Conservation (phyloP, 2,888 invertebrate species). For the Meghimatium bilineatum region DNA sequence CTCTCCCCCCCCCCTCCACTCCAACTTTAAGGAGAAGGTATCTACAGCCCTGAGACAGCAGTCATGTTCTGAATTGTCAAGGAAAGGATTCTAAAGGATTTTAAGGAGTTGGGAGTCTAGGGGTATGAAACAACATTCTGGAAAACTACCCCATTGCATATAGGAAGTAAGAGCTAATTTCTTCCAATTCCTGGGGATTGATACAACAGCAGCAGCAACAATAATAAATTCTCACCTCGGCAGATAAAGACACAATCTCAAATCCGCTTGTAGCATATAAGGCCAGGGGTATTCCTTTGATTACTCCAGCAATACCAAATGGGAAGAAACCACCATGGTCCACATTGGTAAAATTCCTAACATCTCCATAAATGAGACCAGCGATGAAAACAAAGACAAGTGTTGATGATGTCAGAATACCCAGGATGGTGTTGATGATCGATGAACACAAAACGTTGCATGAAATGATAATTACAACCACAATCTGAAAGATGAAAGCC, state of each 20-base stretch:
- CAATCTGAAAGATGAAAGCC: slow-evolving; percentile 71
- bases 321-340: slow-evolving; percentile 71
- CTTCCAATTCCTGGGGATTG: no score
- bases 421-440: slow-evolving; percentile 74
- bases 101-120: no score
- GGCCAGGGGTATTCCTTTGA: slow-evolving; percentile 77
- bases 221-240: slow-evolving; percentile 61
- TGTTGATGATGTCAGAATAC: slow-evolving; percentile 72
- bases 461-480: slow-evolving; percentile 64
- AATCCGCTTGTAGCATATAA: slow-evolving; percentile 78
- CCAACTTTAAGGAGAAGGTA: no score
- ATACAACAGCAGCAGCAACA: no score
- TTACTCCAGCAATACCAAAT: slow-evolving; percentile 69
- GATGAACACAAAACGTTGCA: slow-evolving; percentile 75
- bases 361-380: slow-evolving; percentile 89
- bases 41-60: no score
- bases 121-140: no score
- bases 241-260: slow-evolving; percentile 77
- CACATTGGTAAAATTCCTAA: slow-evolving; percentile 85
- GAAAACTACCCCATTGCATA: no score
- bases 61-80: no score
- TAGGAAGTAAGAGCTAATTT: no score
- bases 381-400: slow-evolving; percentile 78
- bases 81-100: no score
- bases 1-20: no score